Evolutionary conservation across 2,113 vertebrate genomes (phyloP), one percentile per base, ranked within the genome.

Genomic region (Pseudorhombus dupliciocellatus): DNA sequence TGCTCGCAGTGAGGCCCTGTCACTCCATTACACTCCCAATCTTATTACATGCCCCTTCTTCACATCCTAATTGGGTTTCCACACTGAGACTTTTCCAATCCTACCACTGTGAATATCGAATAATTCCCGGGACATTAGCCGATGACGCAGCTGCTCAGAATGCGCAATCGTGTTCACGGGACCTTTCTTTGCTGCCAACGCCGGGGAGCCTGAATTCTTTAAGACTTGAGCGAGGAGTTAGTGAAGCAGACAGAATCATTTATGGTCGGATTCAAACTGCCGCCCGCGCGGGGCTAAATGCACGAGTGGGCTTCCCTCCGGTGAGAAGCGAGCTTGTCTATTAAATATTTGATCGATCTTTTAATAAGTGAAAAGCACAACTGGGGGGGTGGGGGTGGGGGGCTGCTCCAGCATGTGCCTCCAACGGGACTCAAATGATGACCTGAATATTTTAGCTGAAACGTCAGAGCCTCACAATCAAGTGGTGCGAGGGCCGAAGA

Each of bases 291-390:
- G 60, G 54, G 34, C n/a, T n/a, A 69, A 77, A 86, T 81, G 24
- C 18, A 56, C 65, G 76, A 72, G 70, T 48, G 46, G n/a, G 77
- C 73, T 50, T 2, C 2, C 74, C 77, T 76, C 81, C 63, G 54
- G 61, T 70, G 84, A 77, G 40, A 77, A 11, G 24, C 0, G 7
- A 7, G n/a, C 58, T 60, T 74, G 79, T 83, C 65, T 54, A 70
- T 83, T 89, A 79, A 87, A 90, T 87, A 83, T 86, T 87, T 85
- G 77, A 91, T 81, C 37, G 62, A 85, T 89, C 68, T 57, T 74
- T 88, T 75, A 88, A 88, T 84, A 85, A 91, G 79, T 70, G 73
- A 83, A 79, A 83, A 75, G 74, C 69, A 66, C 30, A 54, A 70
- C 85, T 73, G n/a, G n/a, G n/a, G n/a, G n/a, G n/a, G n/a, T n/a